Evolutionary conservation across 37 sponge, comb jelly and placozoan species (phyloP).

Genomic region (Haliclona indistincta): DNA sequence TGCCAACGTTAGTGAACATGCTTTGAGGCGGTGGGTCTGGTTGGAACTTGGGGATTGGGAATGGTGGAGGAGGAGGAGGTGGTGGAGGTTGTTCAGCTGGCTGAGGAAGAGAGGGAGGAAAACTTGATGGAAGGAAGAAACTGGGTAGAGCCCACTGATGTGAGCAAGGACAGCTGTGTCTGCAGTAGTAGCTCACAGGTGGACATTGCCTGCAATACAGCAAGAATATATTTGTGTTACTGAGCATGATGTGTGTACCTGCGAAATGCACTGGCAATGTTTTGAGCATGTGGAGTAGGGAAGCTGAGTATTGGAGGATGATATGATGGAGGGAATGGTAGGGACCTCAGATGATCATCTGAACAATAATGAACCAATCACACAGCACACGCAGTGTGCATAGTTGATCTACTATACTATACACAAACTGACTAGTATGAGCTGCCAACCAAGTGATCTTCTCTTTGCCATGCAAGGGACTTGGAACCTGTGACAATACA

Average conservation of each 20-base stretch:
- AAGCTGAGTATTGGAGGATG: neutral
- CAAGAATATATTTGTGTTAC: too few species aligned
- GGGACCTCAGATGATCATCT: constrained; percentile 2
- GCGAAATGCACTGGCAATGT: too few species aligned
- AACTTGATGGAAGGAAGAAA: neutral
- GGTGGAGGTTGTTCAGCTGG: neutral
- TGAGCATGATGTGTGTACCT: too few species aligned
- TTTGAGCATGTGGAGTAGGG: constrained; percentile 28
- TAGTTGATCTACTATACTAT: too few species aligned
- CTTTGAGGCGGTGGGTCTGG: too few species aligned
- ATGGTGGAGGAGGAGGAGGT: neutral
- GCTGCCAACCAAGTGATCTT: constrained; percentile 30
- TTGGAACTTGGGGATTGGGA: constrained; percentile 9
- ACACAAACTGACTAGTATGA: constrained; percentile 20
- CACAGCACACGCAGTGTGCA: neutral
- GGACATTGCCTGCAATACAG: too few species aligned
- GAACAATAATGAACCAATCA: neutral
- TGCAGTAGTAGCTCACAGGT: neutral
- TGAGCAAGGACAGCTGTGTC: neutral
- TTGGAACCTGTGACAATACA: constrained; percentile 3
- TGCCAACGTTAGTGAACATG: too few species aligned
- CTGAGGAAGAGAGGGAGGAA: neutral
- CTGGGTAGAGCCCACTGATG: neutral
- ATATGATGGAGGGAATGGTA: constrained; percentile 4
- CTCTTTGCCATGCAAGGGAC: constrained; percentile 43